A percentile compares a stretch with the other conserved stretches of the same genome.
These are phyloP conservation scores for Formica exsecta DNA, from an alignment of 1,140 invertebrate genomes.

Conservation along the genomic window DNA sequence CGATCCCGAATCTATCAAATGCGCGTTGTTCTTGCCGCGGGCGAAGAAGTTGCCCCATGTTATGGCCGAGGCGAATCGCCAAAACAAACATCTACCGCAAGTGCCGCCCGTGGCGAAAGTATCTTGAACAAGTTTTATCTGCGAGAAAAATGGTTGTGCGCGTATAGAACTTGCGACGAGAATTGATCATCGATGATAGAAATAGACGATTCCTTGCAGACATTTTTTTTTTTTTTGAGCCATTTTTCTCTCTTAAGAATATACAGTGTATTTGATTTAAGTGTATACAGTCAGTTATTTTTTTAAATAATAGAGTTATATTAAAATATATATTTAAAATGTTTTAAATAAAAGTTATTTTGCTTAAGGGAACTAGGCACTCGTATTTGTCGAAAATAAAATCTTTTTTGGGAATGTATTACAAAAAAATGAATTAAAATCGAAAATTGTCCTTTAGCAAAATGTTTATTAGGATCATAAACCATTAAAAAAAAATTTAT, in stretches of 20 bases:
- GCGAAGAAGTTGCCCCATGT: slow-evolving; percentile 89
- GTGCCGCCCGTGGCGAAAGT: neutral
- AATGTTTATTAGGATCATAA: too few relatives aligned
- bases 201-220: neutral
- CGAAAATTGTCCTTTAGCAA: too few relatives aligned
- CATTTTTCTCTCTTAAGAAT: neutral
- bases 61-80: slow-evolving; percentile 89
- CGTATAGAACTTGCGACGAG: neutral
- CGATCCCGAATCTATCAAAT: slow-evolving; percentile 89
- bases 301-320: too few relatives aligned
- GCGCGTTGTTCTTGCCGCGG: slow-evolving; percentile 67
- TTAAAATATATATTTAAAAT: too few relatives aligned
- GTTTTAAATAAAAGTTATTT: too few relatives aligned
- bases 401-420: too few relatives aligned
- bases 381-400: too few relatives aligned
- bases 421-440: too few relatives aligned
- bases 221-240: neutral
- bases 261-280: too few relatives aligned
- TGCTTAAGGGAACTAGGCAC: too few relatives aligned
- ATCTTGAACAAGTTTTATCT: slow-evolving; percentile 41
- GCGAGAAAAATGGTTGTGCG: neutral
- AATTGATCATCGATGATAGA: neutral
- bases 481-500: too few relatives aligned
- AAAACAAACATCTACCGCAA: slow-evolving; percentile 89
- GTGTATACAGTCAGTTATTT: too few relatives aligned